Conservation (phyloP, 2,113 vertebrate species). For the Osmerus eperlanus region DNA sequence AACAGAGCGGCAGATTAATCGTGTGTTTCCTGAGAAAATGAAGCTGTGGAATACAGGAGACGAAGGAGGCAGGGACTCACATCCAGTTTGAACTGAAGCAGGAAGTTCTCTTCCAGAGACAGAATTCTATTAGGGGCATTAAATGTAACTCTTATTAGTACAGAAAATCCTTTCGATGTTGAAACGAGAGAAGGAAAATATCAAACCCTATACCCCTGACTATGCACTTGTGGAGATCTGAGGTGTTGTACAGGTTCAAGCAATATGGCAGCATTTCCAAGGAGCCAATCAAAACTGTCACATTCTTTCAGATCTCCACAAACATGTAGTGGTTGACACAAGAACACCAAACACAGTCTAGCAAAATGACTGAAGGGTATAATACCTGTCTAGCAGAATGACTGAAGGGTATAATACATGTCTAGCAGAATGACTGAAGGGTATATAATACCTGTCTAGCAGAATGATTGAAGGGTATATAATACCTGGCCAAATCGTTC, state of each 20-base stretch:
- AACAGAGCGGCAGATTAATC: neutral
- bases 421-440: neutral
- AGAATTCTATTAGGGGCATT: slow-evolving; percentile 78
- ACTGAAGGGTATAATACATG: too few species aligned
- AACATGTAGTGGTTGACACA: too few species aligned
- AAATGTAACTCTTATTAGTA: neutral
- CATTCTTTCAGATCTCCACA: too few species aligned
- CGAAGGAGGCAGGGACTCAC: slow-evolving; percentile 71
- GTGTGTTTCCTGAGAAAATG: neutral
- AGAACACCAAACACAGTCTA: too few species aligned
- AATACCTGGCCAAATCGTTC: slow-evolving; percentile 90
- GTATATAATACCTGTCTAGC: neutral
- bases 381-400: slow-evolving; percentile 67
- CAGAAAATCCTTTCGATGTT: neutral
- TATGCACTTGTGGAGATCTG: neutral
- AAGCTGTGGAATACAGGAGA: neutral
- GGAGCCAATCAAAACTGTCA: too few species aligned
- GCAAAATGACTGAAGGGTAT: neutral
- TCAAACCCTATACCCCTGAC: too few species aligned
- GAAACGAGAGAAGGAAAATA: too few species aligned
- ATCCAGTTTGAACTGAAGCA: slow-evolving; percentile 93
- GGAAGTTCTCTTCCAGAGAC: slow-evolving; percentile 92
- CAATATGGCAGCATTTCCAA: too few species aligned
- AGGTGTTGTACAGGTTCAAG: neutral
- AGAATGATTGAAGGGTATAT: slow-evolving; percentile 1